Base-by-base conservation (phyloP, 2,888 invertebrate genomes). In the Dicranocentrus wangi region DNA sequence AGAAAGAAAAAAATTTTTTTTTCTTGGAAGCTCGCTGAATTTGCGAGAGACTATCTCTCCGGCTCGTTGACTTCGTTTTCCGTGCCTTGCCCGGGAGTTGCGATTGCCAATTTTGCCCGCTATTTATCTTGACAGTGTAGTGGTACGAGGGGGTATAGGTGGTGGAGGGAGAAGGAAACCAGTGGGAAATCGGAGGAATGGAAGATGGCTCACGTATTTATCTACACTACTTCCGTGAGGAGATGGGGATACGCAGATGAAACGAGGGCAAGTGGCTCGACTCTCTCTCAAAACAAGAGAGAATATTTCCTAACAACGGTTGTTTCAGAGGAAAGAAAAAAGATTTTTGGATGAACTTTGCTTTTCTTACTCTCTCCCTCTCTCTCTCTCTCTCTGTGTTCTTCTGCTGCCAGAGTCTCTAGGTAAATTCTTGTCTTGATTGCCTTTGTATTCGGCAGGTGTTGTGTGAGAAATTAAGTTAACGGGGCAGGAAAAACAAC, bases 401-500 rank as follows among this genome's bases (percentile, higher is more conserved):
- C n/a, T n/a, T n/a, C n/a, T n/a, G n/a, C n/a, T n/a, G n/a, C n/a
- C n/a, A 3, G 15, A 10, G n/a, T n/a, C 15, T n/a, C 25, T 68
- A 17, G 23, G 47, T 51, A 39, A 43, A 70, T 43, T 47, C 65
- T 60, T 69, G 68, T 47, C 65, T 60, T 69, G 68, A 77, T 77
- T 77, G 71, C 65, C 70, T 79, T 71, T 66, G 72, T 79, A 79
- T 79, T 79, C 79, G 79, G 66, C 79, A 79, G 79, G 72, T 72
- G 78, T 71, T 71, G 78, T n/a, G n/a, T 65, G 70, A 71, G 65
- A 79, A 79, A 79, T 79, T 71, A 79, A 70, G 71, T 79, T 71
- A 65, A 47, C 7, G 43, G 21, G 17, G 58, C 70, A 23, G 47
- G 47, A 60, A 32, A 32, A 32, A 32, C 32, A 32, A 32, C 5